Base-by-base conservation (phyloP, 2,888 invertebrate species). In the Desoria tigrina region DNA sequence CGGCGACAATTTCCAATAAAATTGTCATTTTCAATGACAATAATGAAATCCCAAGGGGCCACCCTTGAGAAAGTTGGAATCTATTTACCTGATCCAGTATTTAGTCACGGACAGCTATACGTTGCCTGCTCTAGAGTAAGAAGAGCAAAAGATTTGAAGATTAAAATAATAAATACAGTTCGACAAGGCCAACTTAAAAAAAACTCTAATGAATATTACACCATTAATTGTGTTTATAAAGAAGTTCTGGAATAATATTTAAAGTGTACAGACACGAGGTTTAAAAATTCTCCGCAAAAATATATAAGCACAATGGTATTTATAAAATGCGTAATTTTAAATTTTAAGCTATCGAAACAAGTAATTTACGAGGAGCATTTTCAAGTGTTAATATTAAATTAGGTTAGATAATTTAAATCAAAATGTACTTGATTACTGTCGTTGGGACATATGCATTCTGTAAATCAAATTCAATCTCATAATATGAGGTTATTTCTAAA, bases 31-130 rank as follows among this genome's bases (percentile, higher is more conserved):
- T 66, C 66, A 1, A 75, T 76, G 67, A 77, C 77, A 1, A 75
- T 78, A 16, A 78, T 78, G 51, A 78, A 79, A 61, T 72, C 78
- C 2, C 79, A 78, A 60, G 79, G 79, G 1, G 78, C 78, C 56
- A 68, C 72, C 11, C 65, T 77, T 18, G 71, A 77, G 21, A 58
- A 67, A 14, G 68, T 71, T 55, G 75, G 55, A 27, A 55, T 55
- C n/a, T 55, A 55, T 21, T 55, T 55, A 32, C 55, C 28, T 28
- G n/a, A n/a, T 9, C 42, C 66, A 1, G 62, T 66, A 21, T 66
- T 66, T n/a, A 28, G 49, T 14, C 66, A 66, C 42, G 66, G 66
- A 4, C 61, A 65, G 27, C 23, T 61, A 2, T 66, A 66, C 26
- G 61, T 65, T 11, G 70, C 65, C 1, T 66, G 63, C 32, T 65